phyloP scores from a whole-genome alignment of 2,797 vertebrate species.

The Agapornis canus region DNA sequence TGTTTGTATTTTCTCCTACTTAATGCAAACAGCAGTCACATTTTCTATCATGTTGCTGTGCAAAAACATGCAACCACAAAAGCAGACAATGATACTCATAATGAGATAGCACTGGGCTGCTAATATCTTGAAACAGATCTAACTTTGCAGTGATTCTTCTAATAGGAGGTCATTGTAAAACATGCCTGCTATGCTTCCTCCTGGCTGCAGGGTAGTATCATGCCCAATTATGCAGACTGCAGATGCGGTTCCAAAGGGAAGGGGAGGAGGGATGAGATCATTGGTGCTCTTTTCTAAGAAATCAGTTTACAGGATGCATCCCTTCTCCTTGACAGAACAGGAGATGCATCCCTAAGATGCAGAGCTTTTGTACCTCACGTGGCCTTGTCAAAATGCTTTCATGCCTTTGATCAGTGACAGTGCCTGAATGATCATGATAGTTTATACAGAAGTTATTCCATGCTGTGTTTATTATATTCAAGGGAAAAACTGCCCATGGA shows the following conservation, averaged over 20 bases:
- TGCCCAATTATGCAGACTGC: neutral
- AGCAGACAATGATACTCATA: neutral
- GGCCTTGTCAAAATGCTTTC: neutral
- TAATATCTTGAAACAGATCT: neutral
- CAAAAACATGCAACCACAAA: neutral
- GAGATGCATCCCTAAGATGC: neutral
- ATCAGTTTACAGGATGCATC: neutral
- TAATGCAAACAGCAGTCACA: neutral
- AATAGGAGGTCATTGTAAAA: neutral
- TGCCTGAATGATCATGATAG: neutral
- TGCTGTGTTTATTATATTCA: neutral
- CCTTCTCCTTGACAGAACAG: neutral
- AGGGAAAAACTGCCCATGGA: neutral
- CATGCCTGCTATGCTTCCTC: neutral
- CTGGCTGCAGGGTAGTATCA: neutral
- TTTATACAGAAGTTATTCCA: neutral
- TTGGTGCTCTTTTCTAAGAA: constrained; percentile 20
- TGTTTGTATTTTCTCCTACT: neutral
- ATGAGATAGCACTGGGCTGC: neutral
- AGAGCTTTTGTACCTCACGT: neutral
- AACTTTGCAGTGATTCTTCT: neutral
- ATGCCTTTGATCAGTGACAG: neutral
- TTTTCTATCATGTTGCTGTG: neutral
- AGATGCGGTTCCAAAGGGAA: neutral
- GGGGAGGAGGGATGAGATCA: constrained; percentile 19